phyloP scores from a whole-genome alignment of 2,888 invertebrate species.

The Ormia ochracea region DNA sequence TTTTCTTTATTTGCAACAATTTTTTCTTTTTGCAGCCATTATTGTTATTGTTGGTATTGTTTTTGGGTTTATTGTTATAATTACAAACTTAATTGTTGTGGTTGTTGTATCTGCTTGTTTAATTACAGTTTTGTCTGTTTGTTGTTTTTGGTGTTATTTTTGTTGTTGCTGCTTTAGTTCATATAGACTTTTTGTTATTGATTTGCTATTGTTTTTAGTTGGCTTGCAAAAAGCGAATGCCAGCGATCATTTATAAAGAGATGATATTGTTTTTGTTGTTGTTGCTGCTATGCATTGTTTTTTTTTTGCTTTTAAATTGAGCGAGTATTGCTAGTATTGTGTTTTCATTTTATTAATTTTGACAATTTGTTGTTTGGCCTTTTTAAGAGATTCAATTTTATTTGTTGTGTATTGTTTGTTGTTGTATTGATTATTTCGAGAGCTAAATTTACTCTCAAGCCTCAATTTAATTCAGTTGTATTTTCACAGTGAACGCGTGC shows the following conservation, averaged over 20 bases:
- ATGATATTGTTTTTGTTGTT: not conserved
- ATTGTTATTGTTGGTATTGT: constrained; percentile 15
- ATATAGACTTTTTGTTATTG: constrained; percentile 1
- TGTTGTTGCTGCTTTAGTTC: not conserved
- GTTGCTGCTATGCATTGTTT: not conserved
- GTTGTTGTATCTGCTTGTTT: constrained; percentile 37
- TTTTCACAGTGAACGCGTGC: constrained; percentile 64
- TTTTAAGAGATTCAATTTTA: constrained; percentile 38
- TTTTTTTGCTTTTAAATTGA: not conserved
- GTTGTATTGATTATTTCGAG: constrained; percentile 42
- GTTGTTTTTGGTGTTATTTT: constrained; percentile 13
- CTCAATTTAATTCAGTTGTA: constrained; percentile 52
- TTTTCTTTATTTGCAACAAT: constrained; percentile 2
- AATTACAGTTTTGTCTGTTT: constrained; percentile 40
- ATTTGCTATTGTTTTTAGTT: constrained; percentile 16
- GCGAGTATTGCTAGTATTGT: not conserved
- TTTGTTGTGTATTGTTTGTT: constrained; percentile 9
- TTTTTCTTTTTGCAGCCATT: too few relatives aligned
- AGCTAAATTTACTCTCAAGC: constrained; percentile 50
- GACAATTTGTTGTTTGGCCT: constrained; percentile 50
- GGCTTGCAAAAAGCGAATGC: constrained; percentile 20
- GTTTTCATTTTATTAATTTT: constrained; percentile 43
- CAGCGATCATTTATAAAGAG: not conserved
- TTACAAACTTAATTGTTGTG: not conserved
- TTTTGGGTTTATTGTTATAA: constrained; percentile 14